Evolutionary conservation across 2,888 invertebrate genomes (phyloP).

Genomic region (Zhuqinia jingwanae): DNA sequence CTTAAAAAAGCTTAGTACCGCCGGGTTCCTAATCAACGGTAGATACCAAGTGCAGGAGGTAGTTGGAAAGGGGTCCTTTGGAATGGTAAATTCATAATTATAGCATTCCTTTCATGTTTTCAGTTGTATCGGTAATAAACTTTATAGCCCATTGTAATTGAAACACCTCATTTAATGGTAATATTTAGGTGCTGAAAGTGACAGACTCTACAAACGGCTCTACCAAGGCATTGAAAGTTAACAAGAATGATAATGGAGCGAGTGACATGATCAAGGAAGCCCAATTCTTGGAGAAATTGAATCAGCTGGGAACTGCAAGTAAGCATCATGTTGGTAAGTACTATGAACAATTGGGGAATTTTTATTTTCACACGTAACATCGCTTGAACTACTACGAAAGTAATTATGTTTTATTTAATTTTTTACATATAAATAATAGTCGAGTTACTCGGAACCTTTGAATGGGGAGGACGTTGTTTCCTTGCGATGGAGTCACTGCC

Average conservation of each 20-base stretch:
- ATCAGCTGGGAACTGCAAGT: background rate
- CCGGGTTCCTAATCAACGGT: background rate
- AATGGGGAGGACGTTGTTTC: background rate
- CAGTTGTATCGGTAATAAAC: background rate
- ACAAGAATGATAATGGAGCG: background rate
- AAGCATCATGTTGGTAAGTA: constrained; percentile 13
- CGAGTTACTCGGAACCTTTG: background rate
- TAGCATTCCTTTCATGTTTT: background rate
- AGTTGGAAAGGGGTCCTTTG: constrained; percentile 30
- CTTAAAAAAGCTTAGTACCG: too few species aligned
- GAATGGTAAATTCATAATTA: background rate
- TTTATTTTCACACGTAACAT: constrained; percentile 30
- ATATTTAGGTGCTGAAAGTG: background rate
- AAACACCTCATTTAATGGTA: too few species aligned
- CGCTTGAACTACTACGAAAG: too few species aligned
- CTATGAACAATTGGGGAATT: background rate
- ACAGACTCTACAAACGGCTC: background rate
- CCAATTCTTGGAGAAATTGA: background rate
- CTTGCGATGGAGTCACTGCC: background rate
- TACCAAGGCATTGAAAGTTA: background rate
- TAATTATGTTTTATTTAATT: too few species aligned
- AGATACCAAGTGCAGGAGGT: background rate
- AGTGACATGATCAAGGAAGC: background rate
- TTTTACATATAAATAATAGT: too few species aligned
- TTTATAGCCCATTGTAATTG: background rate